Conservation (phyloP, 1,140 invertebrate genomes). For the Lucilia sericata region DNA sequence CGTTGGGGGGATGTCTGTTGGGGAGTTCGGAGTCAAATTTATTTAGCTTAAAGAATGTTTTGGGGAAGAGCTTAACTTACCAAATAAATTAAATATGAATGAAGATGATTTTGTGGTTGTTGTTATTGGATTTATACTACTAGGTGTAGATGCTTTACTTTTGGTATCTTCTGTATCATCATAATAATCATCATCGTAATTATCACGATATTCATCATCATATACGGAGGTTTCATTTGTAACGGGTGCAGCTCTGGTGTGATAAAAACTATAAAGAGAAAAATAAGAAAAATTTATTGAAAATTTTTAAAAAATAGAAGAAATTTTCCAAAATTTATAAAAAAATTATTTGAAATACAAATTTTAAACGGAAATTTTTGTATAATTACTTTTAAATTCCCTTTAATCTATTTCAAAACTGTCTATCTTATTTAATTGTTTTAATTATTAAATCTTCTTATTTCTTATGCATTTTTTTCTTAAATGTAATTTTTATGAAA, state of each 20-base stretch:
- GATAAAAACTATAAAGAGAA: constrained; percentile 55
- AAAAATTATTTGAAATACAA: no score
- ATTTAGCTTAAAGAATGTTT: neutral
- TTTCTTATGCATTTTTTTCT: no score
- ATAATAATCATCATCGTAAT: constrained; percentile 55
- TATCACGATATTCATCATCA: constrained; percentile 50
- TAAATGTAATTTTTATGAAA: no score
- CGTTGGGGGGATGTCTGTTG: constrained; percentile 56
- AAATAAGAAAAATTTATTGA: neutral
- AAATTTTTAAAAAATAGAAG: neutral
- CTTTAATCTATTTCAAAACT: no score
- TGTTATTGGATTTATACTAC: constrained; percentile 53
- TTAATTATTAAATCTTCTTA: no score
- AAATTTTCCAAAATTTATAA: no score
- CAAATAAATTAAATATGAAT: constrained; percentile 24
- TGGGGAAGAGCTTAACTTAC: constrained; percentile 21
- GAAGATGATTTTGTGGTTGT: constrained; percentile 48
- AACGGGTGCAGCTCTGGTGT: constrained; percentile 56
- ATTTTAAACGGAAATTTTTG: neutral
- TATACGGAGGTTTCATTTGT: constrained; percentile 47
- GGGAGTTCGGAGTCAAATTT: neutral
- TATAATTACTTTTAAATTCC: neutral
- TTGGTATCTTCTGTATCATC: constrained; percentile 50
- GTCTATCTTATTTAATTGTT: no score
- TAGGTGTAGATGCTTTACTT: constrained; percentile 46